Evolutionary conservation across 1,140 invertebrate genomes (phyloP), one percentile per base, ranked within the genome.

Genomic region (Hormaphis cornu): DNA sequence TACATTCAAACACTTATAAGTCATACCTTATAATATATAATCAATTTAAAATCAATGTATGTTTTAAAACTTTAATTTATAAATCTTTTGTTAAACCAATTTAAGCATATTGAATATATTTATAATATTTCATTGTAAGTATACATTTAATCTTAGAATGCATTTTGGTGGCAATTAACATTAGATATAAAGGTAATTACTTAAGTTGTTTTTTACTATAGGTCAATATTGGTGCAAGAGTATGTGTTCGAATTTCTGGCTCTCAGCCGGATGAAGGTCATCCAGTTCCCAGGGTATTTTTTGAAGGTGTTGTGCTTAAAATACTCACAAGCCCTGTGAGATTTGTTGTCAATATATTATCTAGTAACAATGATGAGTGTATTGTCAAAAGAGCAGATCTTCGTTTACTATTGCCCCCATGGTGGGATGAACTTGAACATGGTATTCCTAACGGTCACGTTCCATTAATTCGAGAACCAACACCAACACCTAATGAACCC

Each of bases 341-440:
- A 75, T 95, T 93, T 80, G 81, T 86, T 69, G 89, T 95, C 24
- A 85, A 86, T 78, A 82, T 91, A 71, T 80, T 80, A 5, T 79
- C 78, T 59, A 79, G 80, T 20, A 77, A 76, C 22, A 79, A 79
- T 74, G 75, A 79, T 73, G 79, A 79, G 73, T 78, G 79, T 70
- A 82, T 85, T 72, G 87, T 93, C 56, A 89, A 89, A 74, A 82
- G 95, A 33, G 90, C 94, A 1, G 91, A 95, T 77, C 78, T 97
- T 40, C 83, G 95, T n/a, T 83, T 97, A 2, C 78, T 97, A 63
- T 84, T 89, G 75, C 93, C 94, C 14, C 95, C 95, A 0, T 98
- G 95, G 95, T 90, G 86, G 80, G 94, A 97, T 75, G 95, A 98
- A 78, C 79, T 97, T 48, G 90, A 92, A 75, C 89, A 89, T 77